A percentile compares a stretch with the other conserved stretches of the same genome.
phyloP scores from a whole-genome alignment of 2,113 vertebrate species.

The Corapipo altera region DNA sequence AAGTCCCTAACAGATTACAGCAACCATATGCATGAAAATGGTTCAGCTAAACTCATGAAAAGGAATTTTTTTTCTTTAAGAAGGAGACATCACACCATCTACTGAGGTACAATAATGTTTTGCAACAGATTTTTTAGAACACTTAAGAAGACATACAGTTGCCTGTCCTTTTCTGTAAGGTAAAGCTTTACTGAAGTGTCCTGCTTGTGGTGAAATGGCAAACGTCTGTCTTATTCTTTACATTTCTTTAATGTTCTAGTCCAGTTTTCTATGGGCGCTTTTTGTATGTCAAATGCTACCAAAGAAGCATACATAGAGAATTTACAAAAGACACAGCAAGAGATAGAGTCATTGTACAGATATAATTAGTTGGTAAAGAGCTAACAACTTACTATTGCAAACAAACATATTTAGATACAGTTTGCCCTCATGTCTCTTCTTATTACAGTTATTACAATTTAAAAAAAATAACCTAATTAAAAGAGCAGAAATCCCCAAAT shows the following conservation, averaged over 20 bases:
- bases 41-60: constrained; percentile 41
- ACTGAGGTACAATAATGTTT: constrained; percentile 51
- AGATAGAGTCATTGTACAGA: neutral
- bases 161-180: constrained; percentile 26
- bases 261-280: constrained; percentile 25
- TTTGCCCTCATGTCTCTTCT: neutral
- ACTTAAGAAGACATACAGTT: constrained; percentile 35
- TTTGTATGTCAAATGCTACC: constrained; percentile 17
- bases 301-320: constrained; percentile 3
- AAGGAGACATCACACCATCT: constrained; percentile 31
- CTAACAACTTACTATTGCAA: constrained; percentile 41
- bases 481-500: constrained; percentile 12
- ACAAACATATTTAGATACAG: constrained; percentile 43
- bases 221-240: constrained; percentile 30
- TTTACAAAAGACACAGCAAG: constrained; percentile 22
- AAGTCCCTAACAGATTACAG: constrained; percentile 40
- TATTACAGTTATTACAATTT: neutral
- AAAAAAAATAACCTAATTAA: constrained; percentile 37
- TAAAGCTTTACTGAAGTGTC: constrained; percentile 24
- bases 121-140: constrained; percentile 38
- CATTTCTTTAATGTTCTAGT: constrained; percentile 8
- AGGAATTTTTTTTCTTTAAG: neutral
- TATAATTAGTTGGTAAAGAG: constrained; percentile 26
- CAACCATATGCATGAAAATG: constrained; percentile 53
- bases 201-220: constrained; percentile 25